Evolutionary conservation across 1,140 invertebrate genomes (phyloP), one percentile per base, ranked within the genome.

Genomic region (Drosophila grimshawi): DNA sequence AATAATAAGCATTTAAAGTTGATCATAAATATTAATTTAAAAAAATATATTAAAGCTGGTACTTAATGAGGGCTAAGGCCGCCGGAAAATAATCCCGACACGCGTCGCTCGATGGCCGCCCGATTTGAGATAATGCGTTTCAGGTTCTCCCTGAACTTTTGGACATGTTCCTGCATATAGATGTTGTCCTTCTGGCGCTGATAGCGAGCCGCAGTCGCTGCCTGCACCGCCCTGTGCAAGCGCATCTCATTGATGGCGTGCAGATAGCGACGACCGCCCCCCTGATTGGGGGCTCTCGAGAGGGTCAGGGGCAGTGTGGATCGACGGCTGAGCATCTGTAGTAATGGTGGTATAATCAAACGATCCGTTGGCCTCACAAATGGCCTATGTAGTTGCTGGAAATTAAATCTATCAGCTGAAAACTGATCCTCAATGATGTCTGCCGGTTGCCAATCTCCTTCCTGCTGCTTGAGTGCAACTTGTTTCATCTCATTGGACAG

Each of bases 91-190:
- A 73, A 4, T 1, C 19, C 35, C 0, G 65, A 41, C 3, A 73
- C 49, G 7, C 65, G 64, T 3, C 29, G 41, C 30, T 68, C 70
- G 29, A 73, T 68, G 11, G 30, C 43, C 2, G 33, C 63, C 6
- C 49, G 64, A 52, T 73, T 73, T 30, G 49, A 29, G 51, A 68
- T 33, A 2, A 73, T 33, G 19, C 64, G 56, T 6, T 30, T 33
- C 0, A 73, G 49, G 35, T 73, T 73, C 33, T 73, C 56, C 4
- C 32, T 48, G 30, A 68, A 73, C 2, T 33, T 19, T 3, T 51
- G 30, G 1, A 71, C 29, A 27, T 43, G 8, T 5, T 60, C 29
- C n/a, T 33, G 7, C 7, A 29, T 3, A 5, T 55, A 39, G 4
- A 3, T 7, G 6, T 35, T 45, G 7, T 7, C 30, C 3, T 46